Base-by-base conservation (phyloP, 2,888 invertebrate species). In the Dromius quadrimaculatus region DNA sequence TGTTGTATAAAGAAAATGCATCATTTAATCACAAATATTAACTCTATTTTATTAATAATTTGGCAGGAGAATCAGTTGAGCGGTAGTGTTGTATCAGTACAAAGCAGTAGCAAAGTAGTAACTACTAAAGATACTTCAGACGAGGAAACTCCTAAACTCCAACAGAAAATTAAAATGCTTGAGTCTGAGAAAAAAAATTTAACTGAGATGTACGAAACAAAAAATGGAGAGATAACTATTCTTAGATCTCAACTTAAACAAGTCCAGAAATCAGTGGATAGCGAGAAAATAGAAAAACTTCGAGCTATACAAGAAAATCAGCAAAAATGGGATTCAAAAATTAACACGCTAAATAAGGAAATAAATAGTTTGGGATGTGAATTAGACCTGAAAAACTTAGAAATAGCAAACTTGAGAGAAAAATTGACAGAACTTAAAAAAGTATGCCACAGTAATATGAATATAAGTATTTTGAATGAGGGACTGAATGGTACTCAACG, bases 371-470 rank as follows among this genome's bases (percentile, higher is more conserved):
- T 86, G 57, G 83, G 82, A 74, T 86, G 84, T 63, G 84, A 87
- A 76, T 78, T 88, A 45, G 87, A 87, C 76, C 87, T 87, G 77
- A 87, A 87, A 86, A 85, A 86, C 79, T 77, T 88, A 28, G 87
- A 87, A 82, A 85, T 87, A 76, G 84, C 84, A 63, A 87, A 86
- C 74, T 78, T 85, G 45, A 87, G 87, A 75, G 87, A 87, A 74
- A 85, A 84, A 77, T 64, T 80, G n/a, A 23, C 61, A 19, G 78
- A 79, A 68, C 13, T 78, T 9, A 71, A 73, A 19, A 78, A 74
- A 74, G 34, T 69, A 4, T 59, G 47, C 54, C 45, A 65, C 1
- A 23, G 34, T n/a, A 62, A 36, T 47, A 23, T 70, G 23, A 62
- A 70, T 70, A 61, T 47, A 19, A 62, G 47, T 5, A 50, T 70